Percentiles rank a stretch among this genome's conserved stretches.
phyloP scores from a whole-genome alignment of 2,797 vertebrate species.

The Valencia hispanica region DNA sequence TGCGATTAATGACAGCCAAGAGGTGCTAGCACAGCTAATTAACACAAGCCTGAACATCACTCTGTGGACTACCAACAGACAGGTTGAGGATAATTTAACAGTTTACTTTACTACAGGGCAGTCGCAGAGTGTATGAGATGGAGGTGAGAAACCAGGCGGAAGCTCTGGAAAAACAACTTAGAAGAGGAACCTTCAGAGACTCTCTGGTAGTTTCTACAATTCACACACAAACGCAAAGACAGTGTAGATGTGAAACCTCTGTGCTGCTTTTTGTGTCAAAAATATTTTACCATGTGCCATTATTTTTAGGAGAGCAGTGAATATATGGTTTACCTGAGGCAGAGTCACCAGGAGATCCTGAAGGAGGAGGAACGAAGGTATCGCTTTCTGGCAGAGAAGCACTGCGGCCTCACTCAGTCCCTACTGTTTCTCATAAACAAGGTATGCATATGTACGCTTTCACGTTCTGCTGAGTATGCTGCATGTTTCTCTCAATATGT shows the following conservation, averaged over 20 bases:
- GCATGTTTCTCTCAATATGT: neutral
- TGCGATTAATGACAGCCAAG: neutral
- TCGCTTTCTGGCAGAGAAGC: constrained; percentile 94
- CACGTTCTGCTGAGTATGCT: neutral
- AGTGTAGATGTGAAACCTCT: neutral
- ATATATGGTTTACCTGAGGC: constrained; percentile 88
- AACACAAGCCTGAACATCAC: neutral
- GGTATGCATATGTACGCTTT: constrained; percentile 57
- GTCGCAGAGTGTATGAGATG: constrained; percentile 90
- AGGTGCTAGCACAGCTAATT: neutral
- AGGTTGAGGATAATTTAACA: neutral
- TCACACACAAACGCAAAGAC: neutral
- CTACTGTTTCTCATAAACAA: constrained; percentile 82
- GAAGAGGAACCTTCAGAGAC: constrained; percentile 86
- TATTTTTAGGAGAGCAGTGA: constrained; percentile 86
- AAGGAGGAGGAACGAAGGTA: constrained; percentile 95
- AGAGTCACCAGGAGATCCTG: constrained; percentile 91
- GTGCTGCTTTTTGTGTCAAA: neutral
- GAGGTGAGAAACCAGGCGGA: constrained; percentile 90
- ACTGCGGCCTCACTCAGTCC: constrained; percentile 85
- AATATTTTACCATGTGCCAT: neutral
- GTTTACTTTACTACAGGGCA: constrained; percentile 82
- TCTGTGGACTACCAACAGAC: too few relatives aligned
- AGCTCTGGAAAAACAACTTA: constrained; percentile 87
- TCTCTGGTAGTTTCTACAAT: constrained; percentile 84